Base-by-base conservation (phyloP, 2,113 vertebrate genomes). In the Sciurus niger region DNA sequence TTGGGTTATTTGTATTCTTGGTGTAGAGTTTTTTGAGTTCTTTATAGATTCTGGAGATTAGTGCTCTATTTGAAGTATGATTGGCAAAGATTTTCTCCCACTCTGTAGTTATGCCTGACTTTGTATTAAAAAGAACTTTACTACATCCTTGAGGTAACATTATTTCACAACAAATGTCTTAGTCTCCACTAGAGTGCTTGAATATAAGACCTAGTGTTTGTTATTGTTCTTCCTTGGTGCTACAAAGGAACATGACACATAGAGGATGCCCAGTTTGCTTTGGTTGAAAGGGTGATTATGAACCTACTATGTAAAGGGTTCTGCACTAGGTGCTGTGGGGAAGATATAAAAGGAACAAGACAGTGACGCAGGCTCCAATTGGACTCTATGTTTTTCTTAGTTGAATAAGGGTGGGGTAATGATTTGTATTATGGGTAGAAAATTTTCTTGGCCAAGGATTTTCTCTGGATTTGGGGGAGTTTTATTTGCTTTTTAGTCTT, bases 401-500 rank as follows among this genome's bases (percentile, higher is more conserved):
- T 83, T 93, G 58, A 95, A 43, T 86, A 82, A 92, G 8, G 24
- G 55, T 96, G 25, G 55, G 20, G 67, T 74, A 84, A 89, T 82
- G 94, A 78, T 90, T 87, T 90, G 8, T 46, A 22, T 63, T 85
- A 70, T 60, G n/a, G 67, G 18, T 24, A 84, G n/a, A 89, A 80
- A 93, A 9, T 74, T 93, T 89, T 91, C 72, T 94, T 96, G 67
- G 34, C 34, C 51, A 82, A 73, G 53, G 32, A 53, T 77, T 92
- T 76, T 93, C 67, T 94, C 32, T 89, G 79, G n/a, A 89, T 93
- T 94, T 89, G 20, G n/a, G 58, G 46, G 34, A 63, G 80, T 86
- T 92, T 88, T 84, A 14, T 92, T 94, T 95, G 74, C 34, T 79
- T 93, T 68, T 95, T 79, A 93, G 68, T 30, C 8, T 48, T 91